Base-by-base conservation (phyloP, 2,113 vertebrate species). In the Nipponia nippon region DNA sequence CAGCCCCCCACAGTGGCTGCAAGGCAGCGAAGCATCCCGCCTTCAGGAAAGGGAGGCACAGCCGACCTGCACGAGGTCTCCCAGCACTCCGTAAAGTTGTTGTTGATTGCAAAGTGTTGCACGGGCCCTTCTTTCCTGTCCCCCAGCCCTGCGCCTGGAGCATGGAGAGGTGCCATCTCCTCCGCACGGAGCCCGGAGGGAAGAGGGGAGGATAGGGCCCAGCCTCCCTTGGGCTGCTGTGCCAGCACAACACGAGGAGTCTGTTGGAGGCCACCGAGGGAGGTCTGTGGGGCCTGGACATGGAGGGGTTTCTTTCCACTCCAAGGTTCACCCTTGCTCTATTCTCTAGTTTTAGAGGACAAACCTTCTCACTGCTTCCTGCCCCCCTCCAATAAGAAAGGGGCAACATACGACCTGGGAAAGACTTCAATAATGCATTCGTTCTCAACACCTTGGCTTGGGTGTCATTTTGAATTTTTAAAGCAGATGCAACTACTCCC, bases 161-260 rank as follows among this genome's bases (percentile, higher is more conserved):
- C 2, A 0, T 5, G 38, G 27, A 85, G 30, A 50, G 18, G 36
- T 50, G 36, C 36, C 34, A 52, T 58, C 9, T 66, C 50, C 38
- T 46, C 44, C 1, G 1, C 36, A 38, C 0, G 4, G 38, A 61
- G 14, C 27, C 52, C 20, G 0, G 0, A 10, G 4, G 46, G 49
- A 58, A 38, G 42, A 56, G 14, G 16, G 27, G 14, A 71, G 21
- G 29, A 34, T 6, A 50, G 49, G 23, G 9, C 34, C 13, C 1
- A 0, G 32, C 4, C 0, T 58, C 15, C 27, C 58, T 65, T 1
- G 1, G 38, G 13, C 38, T 2, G 4, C 52, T 59, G 29, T 11
- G 13, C 34, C 0, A 1, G 16, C 67, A 66, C 27, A 79, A 66
- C 2, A 1, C 1, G 1, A 52, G 16, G 17, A 44, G 23, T 6